Base-by-base conservation (phyloP, 53 echinoderm and acorn worm genomes). In the Holothuria scabra region DNA sequence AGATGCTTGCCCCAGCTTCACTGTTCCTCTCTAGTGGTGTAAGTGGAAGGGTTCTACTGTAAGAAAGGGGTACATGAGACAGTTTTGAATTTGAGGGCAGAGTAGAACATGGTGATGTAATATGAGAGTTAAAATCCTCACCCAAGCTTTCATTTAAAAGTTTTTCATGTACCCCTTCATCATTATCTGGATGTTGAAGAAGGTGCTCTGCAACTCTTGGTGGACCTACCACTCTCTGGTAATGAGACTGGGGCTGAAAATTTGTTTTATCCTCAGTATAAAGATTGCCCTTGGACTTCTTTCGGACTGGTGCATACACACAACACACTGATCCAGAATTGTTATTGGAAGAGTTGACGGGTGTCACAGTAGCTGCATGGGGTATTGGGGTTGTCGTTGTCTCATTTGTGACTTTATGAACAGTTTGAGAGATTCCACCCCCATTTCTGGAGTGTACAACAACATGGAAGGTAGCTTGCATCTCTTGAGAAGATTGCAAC, bases 391-490 rank as follows among this genome's bases (percentile, higher is more conserved):
- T 56, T 1, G 91, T 74, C 1, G 26, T 30, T 23, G 62, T 61
- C n/a, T 37, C 41, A 60, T 37, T 64, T 33, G 62, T 44, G 32
- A 48, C 22, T 12, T 23, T 19, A 61, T 87, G 84, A 28, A 84
- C 74, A 9, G 48, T 56, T 28, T 72, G 79, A 56, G 81, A 81
- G 18, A 37, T 61, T 14, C 85, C 30, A 21, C 71, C 61, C 28
- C 85, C 72, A 49, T 96, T 96, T 3, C 91, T 87, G 25, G 96
- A 96, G 68, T 96, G 96, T 11, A 96, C 93, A 33, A 96, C 96
- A 2, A 96, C 93, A 21, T 96, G 96, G 24, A 96, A 84, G 6
- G 96, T 96, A 5, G 96, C 96, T 63, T 96, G 91, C 32, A 91
- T 91, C 59, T 92, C 93, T 55, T 91, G 91, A 21, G 78, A 78